Base-by-base conservation (phyloP, 2,888 invertebrate genomes). In the Phalangium opilio region DNA sequence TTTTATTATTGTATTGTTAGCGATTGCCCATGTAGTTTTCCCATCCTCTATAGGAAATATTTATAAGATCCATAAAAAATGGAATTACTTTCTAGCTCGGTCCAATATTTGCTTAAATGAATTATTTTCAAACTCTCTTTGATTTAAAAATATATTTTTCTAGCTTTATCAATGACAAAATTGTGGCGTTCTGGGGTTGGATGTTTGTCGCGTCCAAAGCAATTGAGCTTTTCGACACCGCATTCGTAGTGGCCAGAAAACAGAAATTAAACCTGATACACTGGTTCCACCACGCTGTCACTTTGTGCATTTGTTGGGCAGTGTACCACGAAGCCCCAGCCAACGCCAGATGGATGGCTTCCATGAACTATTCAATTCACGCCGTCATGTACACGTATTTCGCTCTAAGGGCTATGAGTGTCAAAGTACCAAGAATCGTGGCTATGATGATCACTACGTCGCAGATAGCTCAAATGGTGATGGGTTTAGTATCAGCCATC, bases 121-220 rank as follows among this genome's bases (percentile, higher is more conserved):
- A n/a, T n/a, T n/a, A n/a, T n/a, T n/a, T n/a, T n/a, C n/a, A n/a
- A n/a, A n/a, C n/a, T n/a, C n/a, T n/a, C n/a, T n/a, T n/a, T n/a
- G n/a, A n/a, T n/a, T n/a, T n/a, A n/a, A n/a, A n/a, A n/a, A n/a
- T n/a, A n/a, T n/a, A n/a, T n/a, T n/a, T n/a, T n/a, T n/a, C n/a
- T n/a, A n/a, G n/a, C n/a, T n/a, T n/a, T n/a, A n/a, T n/a, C n/a
- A n/a, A n/a, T n/a, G n/a, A n/a, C n/a, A n/a, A n/a, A n/a, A n/a
- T n/a, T n/a, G n/a, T n/a, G n/a, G n/a, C 91, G 11, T 91, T 93
- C 69, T 96, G 96, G 96, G 86, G 91, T 56, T 87, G 82, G 78
- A 78, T 91, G 75, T 98, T 98, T 71, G 90, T 91, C 41, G 72
- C 95, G 56, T 91, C 91, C 54, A 96, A 96, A 70, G 76, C 93